Percentiles rank a stretch among this genome's conserved stretches.
phyloP scores from a whole-genome alignment of 2,113 vertebrate species.

The Menura novaehollandiae region DNA sequence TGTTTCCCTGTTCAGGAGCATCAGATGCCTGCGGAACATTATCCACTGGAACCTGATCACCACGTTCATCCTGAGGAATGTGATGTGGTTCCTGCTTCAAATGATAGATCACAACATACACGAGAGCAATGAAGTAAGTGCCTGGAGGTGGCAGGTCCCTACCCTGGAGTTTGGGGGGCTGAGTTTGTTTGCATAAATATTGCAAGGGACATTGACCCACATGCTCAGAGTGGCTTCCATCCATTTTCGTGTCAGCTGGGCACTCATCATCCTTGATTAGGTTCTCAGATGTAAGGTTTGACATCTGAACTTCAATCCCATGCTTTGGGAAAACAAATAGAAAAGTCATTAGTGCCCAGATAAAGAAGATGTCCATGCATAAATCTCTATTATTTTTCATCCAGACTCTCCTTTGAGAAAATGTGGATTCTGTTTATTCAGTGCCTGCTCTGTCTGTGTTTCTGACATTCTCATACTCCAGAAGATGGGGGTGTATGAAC shows the following conservation, averaged over 20 bases:
- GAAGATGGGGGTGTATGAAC: neutral
- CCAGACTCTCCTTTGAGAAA: neutral
- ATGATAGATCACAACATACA: slow-evolving; percentile 95
- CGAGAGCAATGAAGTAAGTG: slow-evolving; percentile 89
- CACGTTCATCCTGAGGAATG: slow-evolving; percentile 94
- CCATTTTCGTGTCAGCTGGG: neutral
- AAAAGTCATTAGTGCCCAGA: neutral
- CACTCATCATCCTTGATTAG: neutral
- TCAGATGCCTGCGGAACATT: slow-evolving; percentile 93
- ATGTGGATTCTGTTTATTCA: neutral
- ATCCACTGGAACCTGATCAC: slow-evolving; percentile 98
- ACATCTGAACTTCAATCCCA: neutral
- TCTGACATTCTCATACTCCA: neutral
- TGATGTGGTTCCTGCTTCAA: slow-evolving; percentile 95
- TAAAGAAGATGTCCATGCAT: neutral
- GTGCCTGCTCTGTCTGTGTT: neutral
- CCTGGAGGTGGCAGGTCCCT: neutral
- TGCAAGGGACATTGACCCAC: neutral
- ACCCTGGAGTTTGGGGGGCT: neutral
- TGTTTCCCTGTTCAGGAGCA: slow-evolving; percentile 79
- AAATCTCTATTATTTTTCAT: neutral
- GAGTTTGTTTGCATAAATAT: neutral
- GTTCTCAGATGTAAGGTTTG: neutral
- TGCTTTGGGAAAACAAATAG: neutral
- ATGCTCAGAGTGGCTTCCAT: neutral